Conservation (phyloP, 2,888 invertebrate species). For the Proisotoma minuta region DNA sequence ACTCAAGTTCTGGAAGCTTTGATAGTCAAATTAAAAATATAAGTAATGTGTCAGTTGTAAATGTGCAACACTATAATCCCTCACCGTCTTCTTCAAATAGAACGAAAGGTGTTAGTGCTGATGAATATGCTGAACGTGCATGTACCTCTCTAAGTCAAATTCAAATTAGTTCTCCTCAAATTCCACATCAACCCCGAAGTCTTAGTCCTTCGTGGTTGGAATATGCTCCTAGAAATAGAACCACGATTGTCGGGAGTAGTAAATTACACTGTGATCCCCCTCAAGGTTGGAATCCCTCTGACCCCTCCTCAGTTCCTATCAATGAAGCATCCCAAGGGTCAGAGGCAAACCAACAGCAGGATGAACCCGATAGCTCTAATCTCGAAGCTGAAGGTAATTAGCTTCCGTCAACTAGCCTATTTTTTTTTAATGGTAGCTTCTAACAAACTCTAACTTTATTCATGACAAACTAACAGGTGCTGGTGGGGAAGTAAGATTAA, state of each 20-base stretch:
- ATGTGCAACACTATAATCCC: conserved; percentile 29
- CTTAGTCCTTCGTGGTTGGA: conserved; percentile 31
- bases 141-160: conserved; percentile 13
- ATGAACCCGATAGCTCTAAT: too few relatives aligned
- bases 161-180: background rate
- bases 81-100: background rate
- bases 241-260: conserved; percentile 72
- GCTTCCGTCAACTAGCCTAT: too few relatives aligned
- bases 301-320: too few relatives aligned
- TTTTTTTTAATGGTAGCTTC: too few relatives aligned
- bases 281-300: conserved; percentile 44
- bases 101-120: background rate
- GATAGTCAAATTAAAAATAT: conserved; percentile 19
- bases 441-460: background rate
- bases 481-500: conserved; percentile 3
- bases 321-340: conserved; percentile 27
- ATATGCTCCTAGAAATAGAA: conserved; percentile 62
- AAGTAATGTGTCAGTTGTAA: conserved; percentile 39
- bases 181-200: conserved; percentile 13
- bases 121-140: background rate
- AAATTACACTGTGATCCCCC: conserved; percentile 64
- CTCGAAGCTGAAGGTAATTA: too few relatives aligned
- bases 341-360: background rate
- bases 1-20: background rate
- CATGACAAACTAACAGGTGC: background rate